phyloP scores from a whole-genome alignment of 2,888 invertebrate species.

The Halictus ligatus region DNA sequence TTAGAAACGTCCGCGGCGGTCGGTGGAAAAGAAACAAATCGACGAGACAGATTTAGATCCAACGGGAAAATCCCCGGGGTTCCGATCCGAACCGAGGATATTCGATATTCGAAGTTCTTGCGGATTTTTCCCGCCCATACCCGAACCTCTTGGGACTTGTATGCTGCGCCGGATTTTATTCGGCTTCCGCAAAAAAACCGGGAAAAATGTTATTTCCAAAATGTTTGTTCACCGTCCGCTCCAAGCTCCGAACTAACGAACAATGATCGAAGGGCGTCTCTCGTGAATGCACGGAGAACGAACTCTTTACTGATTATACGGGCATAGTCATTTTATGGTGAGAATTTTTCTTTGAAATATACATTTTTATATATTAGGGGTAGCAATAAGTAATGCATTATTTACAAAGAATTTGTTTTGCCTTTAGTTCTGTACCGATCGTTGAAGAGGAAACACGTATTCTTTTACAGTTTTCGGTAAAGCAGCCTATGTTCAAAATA shows the following conservation, averaged over 20 bases:
- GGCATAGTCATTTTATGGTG: no score
- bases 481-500: no score
- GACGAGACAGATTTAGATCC: conserved; percentile 41
- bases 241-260: background rate
- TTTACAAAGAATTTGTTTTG: no score
- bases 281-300: no score
- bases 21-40: conserved; percentile 17
- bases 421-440: no score
- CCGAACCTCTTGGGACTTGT: background rate
- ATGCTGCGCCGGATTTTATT: background rate
- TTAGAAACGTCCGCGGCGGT: conserved; percentile 26
- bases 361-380: no score
- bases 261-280: no score
- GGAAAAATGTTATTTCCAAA: background rate
- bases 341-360: no score
- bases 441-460: no score
- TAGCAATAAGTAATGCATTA: no score
- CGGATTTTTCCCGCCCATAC: background rate
- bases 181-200: background rate
- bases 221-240: background rate
- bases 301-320: no score
- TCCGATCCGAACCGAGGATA: background rate
- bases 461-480: no score
- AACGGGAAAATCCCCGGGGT: background rate
- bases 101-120: conserved; percentile 41